phyloP scores from a whole-genome alignment of 2,888 invertebrate species.

The Pterostichus madidus region DNA sequence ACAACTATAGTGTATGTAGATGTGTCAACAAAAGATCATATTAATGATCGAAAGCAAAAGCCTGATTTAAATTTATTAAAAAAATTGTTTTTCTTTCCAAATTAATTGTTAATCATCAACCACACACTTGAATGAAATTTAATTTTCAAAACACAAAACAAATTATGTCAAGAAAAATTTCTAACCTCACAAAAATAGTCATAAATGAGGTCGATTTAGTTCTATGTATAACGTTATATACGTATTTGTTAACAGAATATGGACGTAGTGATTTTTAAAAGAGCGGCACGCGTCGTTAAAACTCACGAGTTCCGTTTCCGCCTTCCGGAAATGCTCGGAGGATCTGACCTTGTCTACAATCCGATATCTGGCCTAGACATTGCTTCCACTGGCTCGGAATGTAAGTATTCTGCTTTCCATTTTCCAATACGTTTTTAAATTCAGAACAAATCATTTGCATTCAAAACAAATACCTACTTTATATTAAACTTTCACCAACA shows the following conservation, averaged over 20 bases:
- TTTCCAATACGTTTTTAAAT: slow-evolving; percentile 6
- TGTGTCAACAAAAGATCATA: too few relatives aligned
- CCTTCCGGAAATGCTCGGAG: slow-evolving; percentile 85
- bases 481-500: slow-evolving; percentile 9
- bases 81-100: too few relatives aligned
- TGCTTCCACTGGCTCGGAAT: slow-evolving; percentile 79
- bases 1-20: too few relatives aligned
- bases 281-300: slow-evolving; percentile 85
- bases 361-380: slow-evolving; percentile 84
- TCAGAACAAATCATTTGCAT: slow-evolving; percentile 7
- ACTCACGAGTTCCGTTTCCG: slow-evolving; percentile 87
- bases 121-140: too few relatives aligned
- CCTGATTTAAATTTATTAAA: too few relatives aligned
- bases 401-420: slow-evolving; percentile 75
- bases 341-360: slow-evolving; percentile 84
- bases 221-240: neutral
- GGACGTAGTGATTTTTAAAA: slow-evolving; percentile 87
- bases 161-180: too few relatives aligned
- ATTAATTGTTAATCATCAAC: too few relatives aligned
- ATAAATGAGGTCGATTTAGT: too few relatives aligned
- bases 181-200: too few relatives aligned
- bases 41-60: too few relatives aligned
- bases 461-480: neutral
- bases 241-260: slow-evolving; percentile 78
- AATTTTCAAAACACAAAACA: too few relatives aligned